Conservation (phyloP, 2,797 vertebrate genomes). For the Merluccius polli region DNA sequence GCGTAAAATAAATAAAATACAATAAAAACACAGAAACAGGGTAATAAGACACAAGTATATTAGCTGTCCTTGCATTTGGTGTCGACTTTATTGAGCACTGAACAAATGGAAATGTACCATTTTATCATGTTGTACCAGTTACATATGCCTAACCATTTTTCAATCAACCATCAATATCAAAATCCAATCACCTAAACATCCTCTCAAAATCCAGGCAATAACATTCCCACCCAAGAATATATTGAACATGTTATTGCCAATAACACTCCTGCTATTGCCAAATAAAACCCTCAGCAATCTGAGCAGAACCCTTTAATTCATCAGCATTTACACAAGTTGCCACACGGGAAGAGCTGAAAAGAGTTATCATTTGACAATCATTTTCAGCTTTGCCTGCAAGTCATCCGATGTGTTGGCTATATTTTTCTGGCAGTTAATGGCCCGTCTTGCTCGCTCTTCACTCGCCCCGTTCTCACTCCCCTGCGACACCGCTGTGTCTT, state of each 20-base stretch:
- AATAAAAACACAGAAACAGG: not conserved
- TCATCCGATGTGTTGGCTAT: constrained; percentile 64
- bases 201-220: not conserved
- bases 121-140: not conserved
- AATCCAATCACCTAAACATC: not conserved
- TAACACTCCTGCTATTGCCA: constrained; percentile 7
- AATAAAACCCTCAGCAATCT: not conserved
- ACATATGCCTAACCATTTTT: not conserved
- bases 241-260: not conserved
- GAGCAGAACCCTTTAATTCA: not conserved
- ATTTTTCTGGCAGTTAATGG: constrained; percentile 67
- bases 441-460: constrained; percentile 53
- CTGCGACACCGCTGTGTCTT: constrained; percentile 62
- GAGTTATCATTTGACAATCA: constrained; percentile 55
- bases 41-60: not conserved
- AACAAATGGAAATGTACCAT: not conserved
- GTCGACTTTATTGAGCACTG: not conserved
- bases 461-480: constrained; percentile 49
- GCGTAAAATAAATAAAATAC: no score
- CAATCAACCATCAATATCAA: no score
- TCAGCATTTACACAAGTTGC: constrained; percentile 43
- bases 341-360: constrained; percentile 46
- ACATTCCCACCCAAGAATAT: not conserved
- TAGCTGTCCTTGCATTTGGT: not conserved
- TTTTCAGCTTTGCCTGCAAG: constrained; percentile 50